Conservation (phyloP, 2,888 invertebrate genomes). For the Matsumyia berberina region DNA sequence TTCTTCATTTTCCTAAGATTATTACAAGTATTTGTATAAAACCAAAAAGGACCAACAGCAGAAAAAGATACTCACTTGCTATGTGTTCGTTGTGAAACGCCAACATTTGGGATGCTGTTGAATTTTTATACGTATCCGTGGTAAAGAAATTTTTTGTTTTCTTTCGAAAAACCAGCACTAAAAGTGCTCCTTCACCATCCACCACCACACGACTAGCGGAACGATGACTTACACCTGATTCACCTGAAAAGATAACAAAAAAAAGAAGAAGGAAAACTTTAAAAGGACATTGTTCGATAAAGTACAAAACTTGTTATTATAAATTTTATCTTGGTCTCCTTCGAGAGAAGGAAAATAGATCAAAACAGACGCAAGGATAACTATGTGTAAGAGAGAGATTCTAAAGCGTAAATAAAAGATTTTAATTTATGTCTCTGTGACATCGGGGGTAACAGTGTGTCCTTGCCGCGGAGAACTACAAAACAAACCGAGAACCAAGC, state of each 20-base stretch:
- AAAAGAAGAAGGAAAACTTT: conserved; percentile 10
- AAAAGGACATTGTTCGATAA: conserved; percentile 68
- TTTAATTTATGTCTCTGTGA: conserved; percentile 66
- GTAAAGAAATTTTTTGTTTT: conserved; percentile 26
- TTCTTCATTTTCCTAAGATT: conserved; percentile 35
- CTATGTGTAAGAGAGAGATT: conserved; percentile 21
- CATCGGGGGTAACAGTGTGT: conserved; percentile 58
- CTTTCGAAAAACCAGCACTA: conserved; percentile 47
- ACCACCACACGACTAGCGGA: conserved; percentile 21
- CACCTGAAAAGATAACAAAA: conserved; percentile 60
- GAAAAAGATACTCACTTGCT: conserved; percentile 82
- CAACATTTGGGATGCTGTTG: conserved; percentile 82
- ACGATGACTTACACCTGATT: conserved; percentile 65
- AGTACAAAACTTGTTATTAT: conserved; percentile 69
- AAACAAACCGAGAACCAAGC: conserved; percentile 22
- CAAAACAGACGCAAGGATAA: conserved; percentile 31
- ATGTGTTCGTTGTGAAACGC: conserved; percentile 84
- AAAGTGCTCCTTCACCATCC: conserved; percentile 36
- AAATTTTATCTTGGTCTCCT: conserved; percentile 55
- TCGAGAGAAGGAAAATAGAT: conserved; percentile 38
- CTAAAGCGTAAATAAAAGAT: conserved; percentile 64
- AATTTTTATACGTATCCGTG: conserved; percentile 63
- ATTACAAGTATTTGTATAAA: conserved; percentile 41
- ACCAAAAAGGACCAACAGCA: conserved; percentile 31
- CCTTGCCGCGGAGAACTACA: conserved; percentile 35